Base-by-base conservation (phyloP, 2,113 vertebrate genomes). In the Orientallactaga bullata region DNA sequence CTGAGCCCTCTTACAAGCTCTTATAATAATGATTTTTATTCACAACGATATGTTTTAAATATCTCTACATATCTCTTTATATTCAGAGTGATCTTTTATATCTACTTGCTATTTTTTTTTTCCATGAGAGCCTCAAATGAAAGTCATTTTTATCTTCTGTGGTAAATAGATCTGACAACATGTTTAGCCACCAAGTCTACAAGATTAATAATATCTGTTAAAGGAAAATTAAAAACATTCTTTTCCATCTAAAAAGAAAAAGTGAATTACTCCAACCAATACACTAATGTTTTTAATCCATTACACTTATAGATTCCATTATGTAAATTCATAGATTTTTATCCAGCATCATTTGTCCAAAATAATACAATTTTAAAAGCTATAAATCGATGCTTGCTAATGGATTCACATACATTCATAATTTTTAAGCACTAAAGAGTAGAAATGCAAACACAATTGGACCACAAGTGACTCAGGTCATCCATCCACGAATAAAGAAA, bases 251-350 rank as follows among this genome's bases (percentile, higher is more conserved):
- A 91, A 82, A 87, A 88, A 82, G 58, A 74, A 96, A 96, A 88
- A 85, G 63, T 91, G 96, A 96, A 96, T 96, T 95, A 87, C 61
- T 68, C 21, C 68, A 93, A 88, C 65, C 97, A 93, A 97, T 68
- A 88, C 60, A 88, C 63, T 96, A 94, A 96, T 91, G 90, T 42
- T 69, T 69, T 95, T 96, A 96, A 96, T 95, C 69, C 74, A 94
- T 96, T 95, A 95, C 66, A 94, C 95, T 95, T 96, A 94, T 94
- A 93, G 88, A 95, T 96, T 94, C 73, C 61, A 96, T 94, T 96
- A 96, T 95, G 94, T 95, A 96, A 96, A 96, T 94, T 92, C 28
- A 96, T 87, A 95, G 88, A 93, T 93, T 96, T 97, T 92, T 95
- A 96, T 91, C 88, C 72, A 92, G 58, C 51, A 94, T 85, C 88